Conservation (phyloP, 1,140 invertebrate genomes). For the Plutomurus gul region DNA sequence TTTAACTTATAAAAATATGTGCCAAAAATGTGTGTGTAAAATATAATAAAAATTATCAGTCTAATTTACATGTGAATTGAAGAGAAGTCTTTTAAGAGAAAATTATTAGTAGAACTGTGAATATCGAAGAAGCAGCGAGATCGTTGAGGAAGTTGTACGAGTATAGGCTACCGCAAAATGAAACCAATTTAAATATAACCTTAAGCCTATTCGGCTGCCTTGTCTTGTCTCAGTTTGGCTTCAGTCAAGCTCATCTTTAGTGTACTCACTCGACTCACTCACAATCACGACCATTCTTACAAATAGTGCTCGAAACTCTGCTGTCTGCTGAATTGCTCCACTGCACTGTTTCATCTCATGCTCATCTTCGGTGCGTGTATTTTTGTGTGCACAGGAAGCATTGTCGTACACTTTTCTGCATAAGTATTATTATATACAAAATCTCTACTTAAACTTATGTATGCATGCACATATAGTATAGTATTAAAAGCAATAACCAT, state of each 20-base stretch:
- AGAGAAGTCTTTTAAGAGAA: background rate
- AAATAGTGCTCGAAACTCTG: no score
- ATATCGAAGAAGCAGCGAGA: background rate
- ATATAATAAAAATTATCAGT: background rate
- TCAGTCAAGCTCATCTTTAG: background rate
- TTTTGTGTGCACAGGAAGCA: background rate
- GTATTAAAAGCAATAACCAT: background rate
- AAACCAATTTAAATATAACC: constrained; percentile 23
- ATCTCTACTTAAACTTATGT: no score
- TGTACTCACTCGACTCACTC: no score
- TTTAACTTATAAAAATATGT: no score
- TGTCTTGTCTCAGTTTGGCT: background rate
- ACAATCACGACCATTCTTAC: no score
- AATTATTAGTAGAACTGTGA: background rate
- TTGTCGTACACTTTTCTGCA: no score
- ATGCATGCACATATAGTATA: no score
- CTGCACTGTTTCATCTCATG: background rate
- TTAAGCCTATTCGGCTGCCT: background rate
- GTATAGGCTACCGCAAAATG: background rate
- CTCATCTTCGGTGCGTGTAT: background rate
- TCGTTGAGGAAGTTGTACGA: background rate
- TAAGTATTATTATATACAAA: no score
- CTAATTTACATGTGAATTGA: constrained; percentile 6
- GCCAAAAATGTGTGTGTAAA: background rate
- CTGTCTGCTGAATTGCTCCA: no score